Evolutionary conservation across 35 echinoderm and acorn worm species (phyloP), one percentile per base, ranked within the genome.

Genomic region (Antedon bifida): DNA sequence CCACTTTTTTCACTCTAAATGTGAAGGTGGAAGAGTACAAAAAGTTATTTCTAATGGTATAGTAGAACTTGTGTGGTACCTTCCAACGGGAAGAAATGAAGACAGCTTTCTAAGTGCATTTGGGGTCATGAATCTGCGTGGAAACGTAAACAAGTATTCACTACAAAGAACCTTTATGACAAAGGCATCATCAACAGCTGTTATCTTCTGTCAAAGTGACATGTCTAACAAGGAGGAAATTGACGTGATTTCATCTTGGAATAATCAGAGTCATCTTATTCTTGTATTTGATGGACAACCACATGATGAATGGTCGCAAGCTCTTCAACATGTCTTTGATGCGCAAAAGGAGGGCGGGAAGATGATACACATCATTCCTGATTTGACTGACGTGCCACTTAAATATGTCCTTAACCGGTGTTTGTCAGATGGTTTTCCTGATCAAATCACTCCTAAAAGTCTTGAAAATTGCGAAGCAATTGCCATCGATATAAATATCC

Each of bases 101-200:
- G 82, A 64, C 29, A 39, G 32, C 8, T 46, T 83, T 55, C 23
- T 29, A 83, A 32, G 17, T 5, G 30, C 82, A 30, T 73, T 32
- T 34, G 82, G 29, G 82, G 32, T 46, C 26, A 83, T 83, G 82
- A 39, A 29, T 30, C 32, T 30, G 19, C 39, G 82, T 73, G 45
- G 34, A 31, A 73, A 30, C 73, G 35, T 21, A 17, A 31, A 13
- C 73, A 0, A 46, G 64, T 29, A 73, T 26, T 30, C 64, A 30
- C 30, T 73, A 31, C 30, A 51, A n/a, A 83, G 0, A 10, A 8
- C 42, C 21, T 35, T 33, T 30, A 7, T 51, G 23, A 74, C 12
- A 23, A 30, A 32, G 39, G 46, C 46, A 74, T 83, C 30, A 38
- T 46, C 28, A 33, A 16, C 35, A 46, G 73, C 19, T 31, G 30